Conservation (phyloP, 2,888 invertebrate species). For the Eulithis testata region DNA sequence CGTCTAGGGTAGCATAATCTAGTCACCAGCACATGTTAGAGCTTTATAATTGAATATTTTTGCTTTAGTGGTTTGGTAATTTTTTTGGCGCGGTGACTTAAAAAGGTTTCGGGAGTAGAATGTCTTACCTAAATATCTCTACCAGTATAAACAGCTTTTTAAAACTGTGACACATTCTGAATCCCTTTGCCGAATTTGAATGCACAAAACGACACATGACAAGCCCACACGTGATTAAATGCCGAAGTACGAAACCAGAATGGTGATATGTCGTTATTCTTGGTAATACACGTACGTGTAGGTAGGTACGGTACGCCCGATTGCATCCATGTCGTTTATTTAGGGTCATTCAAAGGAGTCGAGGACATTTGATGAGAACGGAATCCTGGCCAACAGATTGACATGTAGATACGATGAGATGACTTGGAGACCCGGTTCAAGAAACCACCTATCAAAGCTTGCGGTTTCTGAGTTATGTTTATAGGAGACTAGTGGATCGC, state of each 20-base stretch:
- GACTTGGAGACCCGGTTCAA: slow-evolving; percentile 42
- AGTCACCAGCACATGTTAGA: slow-evolving; percentile 6
- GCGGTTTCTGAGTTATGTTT: slow-evolving; percentile 47
- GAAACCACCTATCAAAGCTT: slow-evolving; percentile 51
- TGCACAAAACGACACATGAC: slow-evolving; percentile 34
- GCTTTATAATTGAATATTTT: slow-evolving; percentile 9
- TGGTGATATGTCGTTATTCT: slow-evolving; percentile 32
- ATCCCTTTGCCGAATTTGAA: slow-evolving; percentile 26
- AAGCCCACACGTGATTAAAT: slow-evolving; percentile 37
- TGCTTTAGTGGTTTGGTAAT: not conserved
- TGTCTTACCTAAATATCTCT: not conserved
- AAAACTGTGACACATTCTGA: slow-evolving; percentile 23
- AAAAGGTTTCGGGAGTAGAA: too few relatives aligned
- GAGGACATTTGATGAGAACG: slow-evolving; percentile 49
- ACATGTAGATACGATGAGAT: slow-evolving; percentile 49
- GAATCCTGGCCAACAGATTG: slow-evolving; percentile 50
- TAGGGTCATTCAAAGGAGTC: slow-evolving; percentile 43
- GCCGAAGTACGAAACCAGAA: slow-evolving; percentile 35
- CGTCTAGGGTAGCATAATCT: slow-evolving; percentile 14
- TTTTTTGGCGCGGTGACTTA: too few relatives aligned
- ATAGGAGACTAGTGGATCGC: slow-evolving; percentile 18
- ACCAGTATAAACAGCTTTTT: not conserved
- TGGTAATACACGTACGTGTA: slow-evolving; percentile 19
- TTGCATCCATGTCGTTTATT: slow-evolving; percentile 41
- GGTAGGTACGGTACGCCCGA: slow-evolving; percentile 20